Percentiles rank a stretch among this genome's conserved stretches.
phyloP scores from a whole-genome alignment of 92 coral and sea anemone genomes.

The Scolanthus callimorphus region DNA sequence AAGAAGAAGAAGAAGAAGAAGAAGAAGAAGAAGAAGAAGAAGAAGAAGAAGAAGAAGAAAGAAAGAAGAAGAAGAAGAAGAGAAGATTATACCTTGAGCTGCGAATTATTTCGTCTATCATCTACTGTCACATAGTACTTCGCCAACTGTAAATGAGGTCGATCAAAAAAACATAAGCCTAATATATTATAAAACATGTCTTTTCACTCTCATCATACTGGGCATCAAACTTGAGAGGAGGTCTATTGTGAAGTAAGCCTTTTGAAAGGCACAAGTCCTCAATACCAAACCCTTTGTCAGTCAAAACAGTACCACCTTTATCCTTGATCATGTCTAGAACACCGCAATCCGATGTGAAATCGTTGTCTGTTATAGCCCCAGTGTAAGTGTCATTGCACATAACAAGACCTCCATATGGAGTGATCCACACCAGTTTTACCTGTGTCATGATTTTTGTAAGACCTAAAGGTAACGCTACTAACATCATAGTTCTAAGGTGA shows the following conservation, averaged over 20 bases:
- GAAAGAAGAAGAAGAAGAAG: too few species aligned
- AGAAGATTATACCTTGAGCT: too few species aligned
- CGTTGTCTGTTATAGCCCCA: conserved; percentile 47
- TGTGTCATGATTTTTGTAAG: conserved; percentile 33
- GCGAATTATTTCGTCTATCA: too few species aligned
- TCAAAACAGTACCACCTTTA: conserved; percentile 38
- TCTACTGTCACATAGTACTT: too few species aligned
- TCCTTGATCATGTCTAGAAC: conserved; percentile 46
- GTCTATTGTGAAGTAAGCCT: conserved; percentile 38
- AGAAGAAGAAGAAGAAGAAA: too few species aligned
- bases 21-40: too few species aligned
- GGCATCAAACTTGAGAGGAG: conserved; percentile 46
- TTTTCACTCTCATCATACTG: conserved; percentile 42
- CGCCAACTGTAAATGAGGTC: too few species aligned
- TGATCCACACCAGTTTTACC: conserved; percentile 53
- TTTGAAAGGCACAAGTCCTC: conserved; percentile 34
- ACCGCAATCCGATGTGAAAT: conserved; percentile 48
- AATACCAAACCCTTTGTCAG: conserved; percentile 40
- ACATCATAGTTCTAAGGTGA: conserved; percentile 48
- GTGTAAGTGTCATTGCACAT: conserved; percentile 51
- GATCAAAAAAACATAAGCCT: too few species aligned
- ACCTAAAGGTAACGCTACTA: conserved; percentile 39
- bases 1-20: too few species aligned
- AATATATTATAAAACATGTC: too few species aligned
- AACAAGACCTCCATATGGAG: conserved; percentile 38